Evolutionary conservation across 2,797 vertebrate species (phyloP).

Genomic region (Coregonus suidteri): DNA sequence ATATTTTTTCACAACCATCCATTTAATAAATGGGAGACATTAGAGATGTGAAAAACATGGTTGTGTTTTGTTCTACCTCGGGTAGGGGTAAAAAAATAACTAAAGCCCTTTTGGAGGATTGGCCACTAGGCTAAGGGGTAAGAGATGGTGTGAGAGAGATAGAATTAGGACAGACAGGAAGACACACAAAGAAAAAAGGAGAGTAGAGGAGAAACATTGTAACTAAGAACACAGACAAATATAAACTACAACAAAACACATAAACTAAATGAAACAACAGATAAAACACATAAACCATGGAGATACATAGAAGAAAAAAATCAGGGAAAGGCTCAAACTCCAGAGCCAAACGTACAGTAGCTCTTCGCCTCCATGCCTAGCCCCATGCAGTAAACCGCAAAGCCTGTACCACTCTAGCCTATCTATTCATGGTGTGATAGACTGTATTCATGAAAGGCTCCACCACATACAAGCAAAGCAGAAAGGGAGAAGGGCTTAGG

Average conservation of each 20-base stretch:
- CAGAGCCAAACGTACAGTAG: slow-evolving; percentile 24
- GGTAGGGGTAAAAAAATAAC: not conserved
- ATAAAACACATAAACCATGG: not conserved
- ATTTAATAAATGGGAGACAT: too few species aligned
- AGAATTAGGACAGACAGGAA: too few species aligned
- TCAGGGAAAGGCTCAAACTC: too few species aligned
- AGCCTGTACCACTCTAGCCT: slow-evolving; percentile 28
- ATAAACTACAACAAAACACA: not conserved
- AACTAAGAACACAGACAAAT: not conserved
- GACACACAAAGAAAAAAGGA: not conserved
- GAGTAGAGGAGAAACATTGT: not conserved
- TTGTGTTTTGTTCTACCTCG: too few species aligned
- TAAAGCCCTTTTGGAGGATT: too few species aligned
- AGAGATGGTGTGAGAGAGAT: too few species aligned
- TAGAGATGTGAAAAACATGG: too few species aligned
- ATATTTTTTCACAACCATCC: too few species aligned
- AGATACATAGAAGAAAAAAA: not conserved
- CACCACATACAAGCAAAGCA: slow-evolving; percentile 50
- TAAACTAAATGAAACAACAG: not conserved
- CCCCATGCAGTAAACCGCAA: not conserved
- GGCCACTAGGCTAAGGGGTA: too few species aligned
- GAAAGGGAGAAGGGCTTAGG: slow-evolving; percentile 29
- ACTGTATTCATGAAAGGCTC: slow-evolving; percentile 31
- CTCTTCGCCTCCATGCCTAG: not conserved
- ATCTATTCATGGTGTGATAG: slow-evolving; percentile 21